These are phyloP conservation scores for Zaprionus vittiger DNA, from an alignment of 1,140 invertebrate species.

Conservation along the genomic window DNA sequence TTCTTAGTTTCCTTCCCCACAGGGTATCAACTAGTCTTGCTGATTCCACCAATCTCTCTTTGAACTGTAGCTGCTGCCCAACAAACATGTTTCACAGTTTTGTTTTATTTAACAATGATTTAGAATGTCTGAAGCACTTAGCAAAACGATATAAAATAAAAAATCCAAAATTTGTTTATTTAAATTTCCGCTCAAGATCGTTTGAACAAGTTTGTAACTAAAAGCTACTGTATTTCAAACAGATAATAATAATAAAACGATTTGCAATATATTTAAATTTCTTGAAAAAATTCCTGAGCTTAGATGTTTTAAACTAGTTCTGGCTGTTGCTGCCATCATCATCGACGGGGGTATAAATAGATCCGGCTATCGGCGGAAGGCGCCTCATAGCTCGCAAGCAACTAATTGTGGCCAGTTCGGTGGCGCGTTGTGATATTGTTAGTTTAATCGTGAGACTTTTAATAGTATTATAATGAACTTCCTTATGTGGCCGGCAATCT, in stretches of 20 bases:
- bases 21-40: not conserved
- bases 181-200: not conserved
- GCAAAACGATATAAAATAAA: not conserved
- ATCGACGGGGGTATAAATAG: conserved; percentile 39
- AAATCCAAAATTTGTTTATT: not conserved
- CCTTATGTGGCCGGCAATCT: not conserved
- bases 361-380: conserved; percentile 4
- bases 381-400: conserved; percentile 15
- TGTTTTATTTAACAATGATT: not conserved
- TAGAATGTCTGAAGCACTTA: not conserved
- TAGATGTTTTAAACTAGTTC: conserved; percentile 29
- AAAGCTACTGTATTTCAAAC: conserved; percentile 5
- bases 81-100: not conserved
- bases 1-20: not conserved
- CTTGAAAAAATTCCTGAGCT: not conserved
- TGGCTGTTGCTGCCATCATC: not conserved
- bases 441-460: conserved; percentile 3
- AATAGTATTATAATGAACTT: conserved; percentile 11
- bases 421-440: conserved; percentile 8
- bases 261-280: conserved; percentile 10
- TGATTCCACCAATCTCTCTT: not conserved
- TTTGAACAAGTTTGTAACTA: conserved; percentile 2
- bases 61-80: not conserved
- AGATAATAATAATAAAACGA: not conserved
- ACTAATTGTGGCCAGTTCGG: conserved; percentile 26